Evolutionary conservation across 2,113 vertebrate species (phyloP).

Genomic region (Pachyramphus minor): DNA sequence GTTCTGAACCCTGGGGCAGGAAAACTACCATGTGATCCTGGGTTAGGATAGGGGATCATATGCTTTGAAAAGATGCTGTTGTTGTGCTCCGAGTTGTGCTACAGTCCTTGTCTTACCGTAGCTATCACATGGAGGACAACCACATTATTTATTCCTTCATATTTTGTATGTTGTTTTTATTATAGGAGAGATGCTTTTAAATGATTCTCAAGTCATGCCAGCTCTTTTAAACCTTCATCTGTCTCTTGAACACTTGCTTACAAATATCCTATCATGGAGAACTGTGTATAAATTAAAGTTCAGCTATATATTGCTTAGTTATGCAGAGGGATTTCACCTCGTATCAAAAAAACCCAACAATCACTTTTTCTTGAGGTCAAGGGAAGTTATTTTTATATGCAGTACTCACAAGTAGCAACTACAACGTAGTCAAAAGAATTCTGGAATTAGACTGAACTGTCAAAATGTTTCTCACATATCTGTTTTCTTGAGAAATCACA

Average conservation of each 20-base stretch:
- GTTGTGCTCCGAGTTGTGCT: not conserved
- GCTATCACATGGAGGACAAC: not conserved
- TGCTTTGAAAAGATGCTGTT: not conserved
- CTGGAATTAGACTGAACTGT: constrained; percentile 13
- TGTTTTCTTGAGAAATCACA: constrained; percentile 55
- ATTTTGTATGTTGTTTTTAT: not conserved
- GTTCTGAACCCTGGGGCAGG: not conserved
- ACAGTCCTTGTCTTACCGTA: not conserved
- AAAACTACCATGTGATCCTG: not conserved
- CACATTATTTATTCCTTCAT: not conserved
- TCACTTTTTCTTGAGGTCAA: not conserved
- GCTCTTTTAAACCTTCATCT: not conserved
- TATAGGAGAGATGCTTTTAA: not conserved
- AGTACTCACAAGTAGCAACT: not conserved
- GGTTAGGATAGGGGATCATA: not conserved
- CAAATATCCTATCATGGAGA: not conserved
- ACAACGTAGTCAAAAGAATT: not conserved
- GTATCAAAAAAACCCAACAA: not conserved
- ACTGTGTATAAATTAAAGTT: not conserved
- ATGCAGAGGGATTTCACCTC: not conserved
- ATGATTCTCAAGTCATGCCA: not conserved
- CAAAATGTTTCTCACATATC: constrained; percentile 39
- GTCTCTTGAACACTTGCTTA: not conserved
- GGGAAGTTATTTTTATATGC: not conserved
- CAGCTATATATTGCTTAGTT: not conserved